These are phyloP conservation scores for Drosophila subpulchrella DNA, from an alignment of 1,140 invertebrate genomes.

Conservation along the genomic window DNA sequence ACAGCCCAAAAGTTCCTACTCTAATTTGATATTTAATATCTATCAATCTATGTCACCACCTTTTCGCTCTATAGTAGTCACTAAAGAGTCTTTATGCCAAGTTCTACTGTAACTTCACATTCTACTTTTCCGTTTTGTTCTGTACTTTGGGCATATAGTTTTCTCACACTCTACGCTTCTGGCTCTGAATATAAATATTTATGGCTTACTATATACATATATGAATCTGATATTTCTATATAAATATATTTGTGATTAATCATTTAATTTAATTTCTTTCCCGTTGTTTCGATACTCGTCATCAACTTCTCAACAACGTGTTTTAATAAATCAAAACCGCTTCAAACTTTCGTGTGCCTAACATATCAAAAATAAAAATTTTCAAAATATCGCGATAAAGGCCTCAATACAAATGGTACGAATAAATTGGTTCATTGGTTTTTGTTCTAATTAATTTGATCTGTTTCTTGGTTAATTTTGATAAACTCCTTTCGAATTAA, in stretches of 20 bases:
- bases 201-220: slow-evolving; percentile 46
- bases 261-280: slow-evolving; percentile 78
- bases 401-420: slow-evolving; percentile 84
- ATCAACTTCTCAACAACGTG: slow-evolving; percentile 71
- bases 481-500: slow-evolving; percentile 44
- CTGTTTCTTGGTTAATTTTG: slow-evolving; percentile 48
- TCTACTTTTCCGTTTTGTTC: slow-evolving; percentile 47
- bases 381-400: slow-evolving; percentile 57
- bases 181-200: slow-evolving; percentile 41
- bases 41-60: slow-evolving; percentile 12
- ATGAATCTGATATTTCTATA: slow-evolving; percentile 50
- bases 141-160: slow-evolving; percentile 68
- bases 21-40: slow-evolving; percentile 13
- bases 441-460: slow-evolving; percentile 57
- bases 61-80: slow-evolving; percentile 26
- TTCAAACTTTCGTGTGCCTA: slow-evolving; percentile 66
- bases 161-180: slow-evolving; percentile 48
- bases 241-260: slow-evolving; percentile 77
- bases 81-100: slow-evolving; percentile 29
- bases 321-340: slow-evolving; percentile 45
- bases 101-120: slow-evolving; percentile 45
- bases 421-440: slow-evolving; percentile 75
- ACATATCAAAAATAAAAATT: slow-evolving; percentile 24
- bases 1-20: slow-evolving; percentile 35
- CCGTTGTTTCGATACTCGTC: slow-evolving; percentile 71